Base-by-base conservation (phyloP, 1,140 invertebrate genomes). In the Saccostrea echinata region DNA sequence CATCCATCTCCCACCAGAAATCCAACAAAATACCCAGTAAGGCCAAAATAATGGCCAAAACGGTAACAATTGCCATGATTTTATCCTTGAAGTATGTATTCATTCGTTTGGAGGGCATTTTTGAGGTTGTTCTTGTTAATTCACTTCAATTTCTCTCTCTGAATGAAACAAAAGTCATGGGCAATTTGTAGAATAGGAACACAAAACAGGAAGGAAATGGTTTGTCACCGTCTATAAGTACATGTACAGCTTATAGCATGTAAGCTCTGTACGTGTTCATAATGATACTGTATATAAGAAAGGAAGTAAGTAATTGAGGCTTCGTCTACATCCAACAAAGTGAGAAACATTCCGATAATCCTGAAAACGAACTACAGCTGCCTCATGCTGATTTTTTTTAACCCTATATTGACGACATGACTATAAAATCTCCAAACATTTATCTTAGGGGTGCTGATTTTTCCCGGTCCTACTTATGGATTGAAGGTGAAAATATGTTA, bases 51-150 rank as follows among this genome's bases (percentile, higher is more conserved):
- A 76, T 76, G 27, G 68, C 11, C 30, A 76, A 16, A 24, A 76
- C 68, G 33, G 68, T 30, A 76, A 33, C 30, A 12, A 76, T 16
- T 0, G 16, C 68, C 68, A 76, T 11, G 16, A 76, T 27, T 33
- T 76, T 76, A 33, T 76, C 68, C 27, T 76, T 76, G 68, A 76
- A 76, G 24, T 76, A 76, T 3, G 68, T 76, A 18, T 76, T 76
- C 68, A 76, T 76, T 76, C 68, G 24, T 76, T 76, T 76, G 11
- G 68, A 76, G 0, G 68, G 68, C 68, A 76, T 76, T 76, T 76
- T 76, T 76, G 30, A 33, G n/a, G n/a, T n/a, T 76, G 13, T 27
- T 12, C 0, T 27, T 21, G 16, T 4, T 9, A 9, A 16, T 76
- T 12, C 68, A 30, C 16, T 18, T 21, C 4, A 21, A 61, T 21